A percentile compares a stretch with the other conserved stretches of the same genome.
Conservation (phyloP, 2,113 vertebrate species). For the Chrysemys picta region DNA sequence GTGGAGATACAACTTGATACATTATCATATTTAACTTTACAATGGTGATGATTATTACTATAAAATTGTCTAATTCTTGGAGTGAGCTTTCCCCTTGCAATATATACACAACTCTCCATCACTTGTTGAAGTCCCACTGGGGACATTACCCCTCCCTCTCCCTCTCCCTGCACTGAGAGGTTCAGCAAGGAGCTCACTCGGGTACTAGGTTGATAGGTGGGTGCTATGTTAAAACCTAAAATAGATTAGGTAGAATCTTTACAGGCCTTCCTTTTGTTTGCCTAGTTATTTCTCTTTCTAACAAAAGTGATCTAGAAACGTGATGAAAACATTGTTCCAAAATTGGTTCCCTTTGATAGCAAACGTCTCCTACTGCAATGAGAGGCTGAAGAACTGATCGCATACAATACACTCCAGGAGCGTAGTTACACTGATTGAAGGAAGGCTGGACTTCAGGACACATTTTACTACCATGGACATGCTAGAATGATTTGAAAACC, state of each 20-base stretch:
- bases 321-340: background rate
- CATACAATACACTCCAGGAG: background rate
- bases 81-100: background rate
- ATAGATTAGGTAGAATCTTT: background rate
- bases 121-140: background rate
- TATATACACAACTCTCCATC: background rate
- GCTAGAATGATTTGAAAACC: background rate
- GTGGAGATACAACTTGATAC: background rate
- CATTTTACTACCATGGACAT: background rate
- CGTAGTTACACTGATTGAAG: background rate
- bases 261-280: background rate
- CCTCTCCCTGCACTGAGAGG: background rate
- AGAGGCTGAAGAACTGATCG: background rate
- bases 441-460: background rate
- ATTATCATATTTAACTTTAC: background rate
- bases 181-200: background rate
- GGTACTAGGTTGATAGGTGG: background rate
- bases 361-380: background rate
- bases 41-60: background rate
- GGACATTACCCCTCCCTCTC: too few species aligned
- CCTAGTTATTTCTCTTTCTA: background rate
- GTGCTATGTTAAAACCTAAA: background rate
- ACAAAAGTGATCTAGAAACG: background rate
- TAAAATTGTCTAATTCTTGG: slow-evolving; percentile 18
- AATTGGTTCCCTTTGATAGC: background rate